These are phyloP conservation scores for Osmoderma eremita DNA, from an alignment of 2,888 invertebrate genomes.

Conservation along the genomic window DNA sequence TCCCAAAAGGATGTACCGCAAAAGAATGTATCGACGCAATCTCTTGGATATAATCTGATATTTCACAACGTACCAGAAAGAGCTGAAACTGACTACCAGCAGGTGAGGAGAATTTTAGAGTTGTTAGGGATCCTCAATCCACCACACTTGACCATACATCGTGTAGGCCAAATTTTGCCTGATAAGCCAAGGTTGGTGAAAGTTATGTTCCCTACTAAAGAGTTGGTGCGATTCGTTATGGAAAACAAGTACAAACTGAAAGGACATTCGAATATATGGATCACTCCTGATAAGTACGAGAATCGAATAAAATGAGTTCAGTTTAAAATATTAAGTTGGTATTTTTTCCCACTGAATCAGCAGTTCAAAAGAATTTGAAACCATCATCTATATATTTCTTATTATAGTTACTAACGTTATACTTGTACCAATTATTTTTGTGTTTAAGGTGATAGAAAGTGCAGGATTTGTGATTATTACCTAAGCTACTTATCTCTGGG, in stretches of 20 bases:
- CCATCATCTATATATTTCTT: not conserved
- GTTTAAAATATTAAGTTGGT: too few species aligned
- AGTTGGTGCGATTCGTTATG: not conserved
- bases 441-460: too few species aligned
- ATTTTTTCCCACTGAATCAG: too few species aligned
- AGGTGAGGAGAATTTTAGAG: conserved; percentile 4
- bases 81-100: conserved; percentile 7
- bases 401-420: too few species aligned
- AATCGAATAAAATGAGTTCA: not conserved
- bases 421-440: not conserved
- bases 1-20: too few species aligned
- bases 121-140: not conserved
- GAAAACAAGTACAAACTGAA: not conserved
- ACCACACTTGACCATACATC: not conserved
- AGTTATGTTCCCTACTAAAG: not conserved
- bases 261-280: conserved; percentile 1
- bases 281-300: conserved; percentile 4
- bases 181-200: conserved; percentile 5
- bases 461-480: too few species aligned
- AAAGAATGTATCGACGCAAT: too few species aligned
- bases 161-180: not conserved
- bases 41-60: conserved; percentile 1
- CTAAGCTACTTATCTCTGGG: too few species aligned
- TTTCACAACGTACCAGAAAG: conserved; percentile 3
- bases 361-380: too few species aligned